Evolutionary conservation across 2,113 vertebrate genomes (phyloP).

Genomic region (Phrynosoma blainvillii): DNA sequence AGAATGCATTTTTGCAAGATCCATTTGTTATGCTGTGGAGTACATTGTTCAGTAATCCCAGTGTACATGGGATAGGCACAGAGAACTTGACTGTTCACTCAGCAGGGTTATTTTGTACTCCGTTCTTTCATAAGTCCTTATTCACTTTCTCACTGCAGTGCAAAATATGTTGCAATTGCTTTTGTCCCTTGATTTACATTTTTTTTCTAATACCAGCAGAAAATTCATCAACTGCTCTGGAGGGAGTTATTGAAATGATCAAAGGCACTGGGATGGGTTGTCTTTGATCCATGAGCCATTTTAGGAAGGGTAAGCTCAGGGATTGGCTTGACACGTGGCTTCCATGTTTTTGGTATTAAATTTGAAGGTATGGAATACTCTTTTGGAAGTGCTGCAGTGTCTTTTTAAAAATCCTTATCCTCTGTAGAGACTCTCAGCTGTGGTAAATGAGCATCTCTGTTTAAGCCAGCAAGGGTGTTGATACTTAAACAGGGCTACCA

Average conservation of each 20-base stretch:
- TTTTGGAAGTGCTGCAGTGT: conserved; percentile 9
- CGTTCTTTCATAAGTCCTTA: not conserved
- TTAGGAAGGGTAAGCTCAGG: not conserved
- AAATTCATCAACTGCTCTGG: not conserved
- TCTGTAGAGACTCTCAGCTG: not conserved
- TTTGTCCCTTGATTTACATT: conserved; percentile 5
- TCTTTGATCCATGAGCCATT: conserved; percentile 30
- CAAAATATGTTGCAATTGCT: not conserved
- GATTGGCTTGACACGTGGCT: conserved; percentile 1
- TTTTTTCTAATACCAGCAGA: not conserved
- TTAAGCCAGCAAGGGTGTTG: not conserved
- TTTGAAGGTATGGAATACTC: rapidly evolving
- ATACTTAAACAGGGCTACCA: not conserved
- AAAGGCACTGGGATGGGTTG: not conserved
- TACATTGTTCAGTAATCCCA: not conserved
- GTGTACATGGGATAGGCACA: not conserved
- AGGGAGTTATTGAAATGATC: not conserved
- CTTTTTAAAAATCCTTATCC: not conserved
- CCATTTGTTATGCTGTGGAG: not conserved
- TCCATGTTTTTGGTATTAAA: conserved; percentile 2
- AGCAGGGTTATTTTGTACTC: conserved; percentile 10
- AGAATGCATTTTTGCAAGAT: not conserved
- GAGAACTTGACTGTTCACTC: conserved; percentile 27
- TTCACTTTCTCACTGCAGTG: not conserved
- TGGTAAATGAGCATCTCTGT: not conserved